These are phyloP conservation scores for Caerostris darwini DNA, from an alignment of 1,140 invertebrate species.

Conservation along the genomic window DNA sequence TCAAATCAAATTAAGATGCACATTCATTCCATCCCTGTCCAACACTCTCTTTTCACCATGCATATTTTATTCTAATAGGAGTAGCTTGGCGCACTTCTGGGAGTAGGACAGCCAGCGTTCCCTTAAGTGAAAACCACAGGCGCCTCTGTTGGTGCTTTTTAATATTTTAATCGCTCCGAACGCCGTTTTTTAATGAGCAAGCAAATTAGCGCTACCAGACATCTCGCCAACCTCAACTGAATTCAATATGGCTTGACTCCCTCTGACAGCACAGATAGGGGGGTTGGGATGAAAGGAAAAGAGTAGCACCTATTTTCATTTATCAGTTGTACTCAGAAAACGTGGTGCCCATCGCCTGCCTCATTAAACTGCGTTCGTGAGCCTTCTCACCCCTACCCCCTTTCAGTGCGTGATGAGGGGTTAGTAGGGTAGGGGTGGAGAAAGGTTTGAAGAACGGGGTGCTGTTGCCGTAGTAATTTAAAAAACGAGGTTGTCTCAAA, in stretches of 20 bases:
- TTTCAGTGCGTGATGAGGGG: slow-evolving; percentile 5
- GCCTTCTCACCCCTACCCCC: too few relatives aligned
- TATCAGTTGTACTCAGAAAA: slow-evolving; percentile 52
- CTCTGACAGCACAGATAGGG: background rate
- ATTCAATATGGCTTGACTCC: slow-evolving; percentile 43
- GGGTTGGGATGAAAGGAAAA: background rate
- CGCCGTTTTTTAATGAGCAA: background rate
- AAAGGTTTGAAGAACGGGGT: background rate
- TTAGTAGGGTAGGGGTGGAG: background rate
- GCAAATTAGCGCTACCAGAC: background rate
- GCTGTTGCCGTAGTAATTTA: slow-evolving; percentile 9
- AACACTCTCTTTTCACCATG: background rate
- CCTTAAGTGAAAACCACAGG: slow-evolving; percentile 16
- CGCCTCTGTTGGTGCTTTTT: background rate
- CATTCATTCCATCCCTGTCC: background rate
- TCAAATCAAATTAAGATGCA: background rate
- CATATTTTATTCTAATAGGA: background rate
- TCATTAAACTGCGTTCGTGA: slow-evolving; percentile 55
- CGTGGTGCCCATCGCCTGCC: slow-evolving; percentile 54
- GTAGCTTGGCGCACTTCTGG: background rate
- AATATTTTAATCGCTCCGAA: slow-evolving; percentile 36
- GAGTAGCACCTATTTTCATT: slow-evolving; percentile 64
- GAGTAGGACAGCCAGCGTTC: background rate
- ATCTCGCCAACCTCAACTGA: background rate
- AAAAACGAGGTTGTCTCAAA: slow-evolving; percentile 39